phyloP scores from a whole-genome alignment of 2,797 vertebrate genomes.

The Acrossocheilus wenchowensis region DNA sequence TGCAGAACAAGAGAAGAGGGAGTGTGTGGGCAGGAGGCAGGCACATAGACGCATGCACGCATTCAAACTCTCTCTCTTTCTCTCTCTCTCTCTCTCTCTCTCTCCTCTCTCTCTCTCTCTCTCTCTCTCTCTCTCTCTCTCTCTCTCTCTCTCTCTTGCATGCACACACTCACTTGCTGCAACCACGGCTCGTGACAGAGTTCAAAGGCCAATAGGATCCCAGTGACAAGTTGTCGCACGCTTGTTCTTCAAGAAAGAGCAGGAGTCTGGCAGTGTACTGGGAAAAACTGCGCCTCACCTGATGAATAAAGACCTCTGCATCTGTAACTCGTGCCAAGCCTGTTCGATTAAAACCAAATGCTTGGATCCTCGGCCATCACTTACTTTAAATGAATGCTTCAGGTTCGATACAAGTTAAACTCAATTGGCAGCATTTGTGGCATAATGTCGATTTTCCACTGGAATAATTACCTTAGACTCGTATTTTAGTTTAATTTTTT shows the following conservation, averaged over 20 bases:
- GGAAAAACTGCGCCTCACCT: not conserved
- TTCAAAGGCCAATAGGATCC: constrained; percentile 36
- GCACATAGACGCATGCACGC: constrained; percentile 32
- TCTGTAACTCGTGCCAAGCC: constrained; percentile 1
- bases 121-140: constrained; percentile 10
- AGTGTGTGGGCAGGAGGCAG: constrained; percentile 72
- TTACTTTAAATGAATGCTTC: constrained; percentile 12
- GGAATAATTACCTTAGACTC: not conserved
- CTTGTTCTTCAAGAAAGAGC: constrained; percentile 9
- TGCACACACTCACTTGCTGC: not conserved
- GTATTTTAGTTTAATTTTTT: not conserved
- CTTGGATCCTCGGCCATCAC: constrained; percentile 15
- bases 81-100: constrained; percentile 10
- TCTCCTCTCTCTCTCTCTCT: constrained; percentile 10
- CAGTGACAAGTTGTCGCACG: constrained; percentile 37
- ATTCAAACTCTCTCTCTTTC: constrained; percentile 6
- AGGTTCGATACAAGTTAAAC: not conserved
- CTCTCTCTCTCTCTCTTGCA: not conserved
- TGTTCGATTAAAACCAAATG: constrained; percentile 5
- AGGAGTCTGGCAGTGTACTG: not conserved
- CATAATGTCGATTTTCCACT: constrained; percentile 9
- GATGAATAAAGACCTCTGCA: not conserved
- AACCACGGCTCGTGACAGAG: constrained; percentile 8
- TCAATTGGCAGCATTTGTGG: constrained; percentile 9
- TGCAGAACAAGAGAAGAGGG: constrained; percentile 75